Conservation (phyloP, 1,140 invertebrate species). For the Brachionus angularis region DNA sequence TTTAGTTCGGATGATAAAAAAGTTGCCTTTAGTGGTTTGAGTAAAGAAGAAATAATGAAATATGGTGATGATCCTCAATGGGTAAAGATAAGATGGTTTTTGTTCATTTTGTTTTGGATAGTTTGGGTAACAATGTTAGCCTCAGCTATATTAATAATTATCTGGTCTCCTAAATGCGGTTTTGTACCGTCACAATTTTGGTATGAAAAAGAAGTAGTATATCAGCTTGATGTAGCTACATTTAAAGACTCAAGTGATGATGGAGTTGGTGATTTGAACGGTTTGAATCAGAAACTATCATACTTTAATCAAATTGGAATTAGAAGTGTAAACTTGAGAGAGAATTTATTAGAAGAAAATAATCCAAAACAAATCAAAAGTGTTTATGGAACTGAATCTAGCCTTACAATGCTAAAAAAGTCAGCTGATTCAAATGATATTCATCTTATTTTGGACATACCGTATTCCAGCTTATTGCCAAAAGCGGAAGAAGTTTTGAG, state of each 20-base stretch:
- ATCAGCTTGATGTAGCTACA: constrained; percentile 14
- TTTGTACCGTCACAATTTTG: constrained; percentile 12
- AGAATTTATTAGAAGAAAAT: background rate
- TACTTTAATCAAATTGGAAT: constrained; percentile 9
- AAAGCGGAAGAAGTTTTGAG: background rate
- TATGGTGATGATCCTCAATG: constrained; percentile 27
- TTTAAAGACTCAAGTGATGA: constrained; percentile 21
- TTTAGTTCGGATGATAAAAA: background rate
- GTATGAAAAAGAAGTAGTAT: constrained; percentile 38
- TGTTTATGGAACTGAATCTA: background rate
- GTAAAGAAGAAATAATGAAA: constrained; percentile 21
- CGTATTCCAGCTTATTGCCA: background rate
- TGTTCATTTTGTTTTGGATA: constrained; percentile 10
- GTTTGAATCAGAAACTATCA: background rate
- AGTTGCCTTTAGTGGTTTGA: constrained; percentile 26
- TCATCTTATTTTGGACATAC: constrained; percentile 20
- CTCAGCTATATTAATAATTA: constrained; percentile 25
- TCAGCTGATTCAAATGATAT: constrained; percentile 11
- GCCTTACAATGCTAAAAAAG: background rate
- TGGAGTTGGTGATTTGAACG: constrained; percentile 1
- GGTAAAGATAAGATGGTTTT: constrained; percentile 36
- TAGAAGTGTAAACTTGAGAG: background rate
- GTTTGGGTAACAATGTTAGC: constrained; percentile 12
- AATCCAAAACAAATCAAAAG: background rate
- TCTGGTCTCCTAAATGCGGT: constrained; percentile 20